phyloP scores from a whole-genome alignment of 2,888 invertebrate genomes.

The Catocala nupta region DNA sequence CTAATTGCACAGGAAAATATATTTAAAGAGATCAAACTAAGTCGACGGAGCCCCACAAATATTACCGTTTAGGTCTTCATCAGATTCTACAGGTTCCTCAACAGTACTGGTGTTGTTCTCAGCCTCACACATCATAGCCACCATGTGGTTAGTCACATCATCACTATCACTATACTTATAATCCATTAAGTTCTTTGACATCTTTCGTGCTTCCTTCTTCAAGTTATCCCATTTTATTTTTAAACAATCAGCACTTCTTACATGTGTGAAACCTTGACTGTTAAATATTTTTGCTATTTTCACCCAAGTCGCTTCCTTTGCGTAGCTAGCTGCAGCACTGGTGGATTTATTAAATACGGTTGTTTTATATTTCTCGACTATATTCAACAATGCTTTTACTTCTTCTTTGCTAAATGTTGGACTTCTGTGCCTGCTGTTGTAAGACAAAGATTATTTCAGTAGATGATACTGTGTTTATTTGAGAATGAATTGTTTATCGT shows the following conservation, averaged over 20 bases:
- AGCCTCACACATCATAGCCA: slow-evolving; percentile 59
- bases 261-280: slow-evolving; percentile 58
- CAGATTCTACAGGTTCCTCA: slow-evolving; percentile 42
- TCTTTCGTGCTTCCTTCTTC: slow-evolving; percentile 66
- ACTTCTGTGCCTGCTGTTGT: slow-evolving; percentile 66
- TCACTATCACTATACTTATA: slow-evolving; percentile 54
- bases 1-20: no score
- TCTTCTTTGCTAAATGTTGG: slow-evolving; percentile 70
- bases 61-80: slow-evolving; percentile 43
- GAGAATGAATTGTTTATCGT: no score
- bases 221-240: slow-evolving; percentile 79
- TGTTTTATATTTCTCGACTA: slow-evolving; percentile 70
- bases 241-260: slow-evolving; percentile 64
- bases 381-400: slow-evolving; percentile 63
- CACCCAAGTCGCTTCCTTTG: slow-evolving; percentile 73
- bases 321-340: slow-evolving; percentile 59
- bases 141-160: slow-evolving; percentile 61
- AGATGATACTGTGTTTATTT: no score
- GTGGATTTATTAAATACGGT: slow-evolving; percentile 72
- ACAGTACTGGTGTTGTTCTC: slow-evolving; percentile 51
- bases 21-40: no score
- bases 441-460: neutral
- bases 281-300: slow-evolving; percentile 73
- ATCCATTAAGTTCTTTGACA: slow-evolving; percentile 66
- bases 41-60: no score